These are phyloP conservation scores for Coenonympha arcania DNA, from an alignment of 2,888 invertebrate genomes.

Conservation along the genomic window DNA sequence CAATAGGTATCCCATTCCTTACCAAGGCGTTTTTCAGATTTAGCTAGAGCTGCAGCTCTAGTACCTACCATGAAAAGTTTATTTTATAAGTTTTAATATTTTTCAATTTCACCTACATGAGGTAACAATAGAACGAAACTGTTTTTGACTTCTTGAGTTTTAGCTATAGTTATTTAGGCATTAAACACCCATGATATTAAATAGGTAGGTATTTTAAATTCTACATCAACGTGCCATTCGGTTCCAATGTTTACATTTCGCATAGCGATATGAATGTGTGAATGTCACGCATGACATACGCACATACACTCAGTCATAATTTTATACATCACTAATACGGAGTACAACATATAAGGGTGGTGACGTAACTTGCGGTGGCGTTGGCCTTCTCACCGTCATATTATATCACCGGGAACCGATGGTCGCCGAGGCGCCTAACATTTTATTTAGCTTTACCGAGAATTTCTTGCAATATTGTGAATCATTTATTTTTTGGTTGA, in stretches of 20 bases:
- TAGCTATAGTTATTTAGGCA: too few species aligned
- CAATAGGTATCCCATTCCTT: too few species aligned
- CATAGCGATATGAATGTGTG: slow-evolving; percentile 25
- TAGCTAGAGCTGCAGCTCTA: too few species aligned
- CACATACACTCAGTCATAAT: slow-evolving; percentile 1
- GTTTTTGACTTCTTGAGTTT: too few species aligned
- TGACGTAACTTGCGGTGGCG: slow-evolving; percentile 44
- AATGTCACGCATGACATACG: slow-evolving; percentile 8
- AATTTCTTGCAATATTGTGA: background rate
- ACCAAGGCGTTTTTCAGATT: too few species aligned
- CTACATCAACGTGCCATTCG: too few species aligned
- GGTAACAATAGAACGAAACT: too few species aligned
- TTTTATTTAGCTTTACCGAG: background rate
- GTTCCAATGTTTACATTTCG: slow-evolving; percentile 39
- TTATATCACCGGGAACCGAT: slow-evolving; percentile 15
- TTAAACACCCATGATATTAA: too few species aligned
- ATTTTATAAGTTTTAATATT: background rate
- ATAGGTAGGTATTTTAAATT: too few species aligned
- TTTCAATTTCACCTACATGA: too few species aligned
- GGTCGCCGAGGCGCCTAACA: slow-evolving; percentile 1
- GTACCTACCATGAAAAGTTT: background rate
- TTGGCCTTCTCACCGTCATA: slow-evolving; percentile 38
- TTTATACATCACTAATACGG: background rate
- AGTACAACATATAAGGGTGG: background rate
- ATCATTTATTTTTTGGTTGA: background rate